Percentiles rank a stretch among this genome's conserved stretches.
These are phyloP conservation scores for Synergus japonicus DNA, from an alignment of 2,888 invertebrate species.

Conservation along the genomic window DNA sequence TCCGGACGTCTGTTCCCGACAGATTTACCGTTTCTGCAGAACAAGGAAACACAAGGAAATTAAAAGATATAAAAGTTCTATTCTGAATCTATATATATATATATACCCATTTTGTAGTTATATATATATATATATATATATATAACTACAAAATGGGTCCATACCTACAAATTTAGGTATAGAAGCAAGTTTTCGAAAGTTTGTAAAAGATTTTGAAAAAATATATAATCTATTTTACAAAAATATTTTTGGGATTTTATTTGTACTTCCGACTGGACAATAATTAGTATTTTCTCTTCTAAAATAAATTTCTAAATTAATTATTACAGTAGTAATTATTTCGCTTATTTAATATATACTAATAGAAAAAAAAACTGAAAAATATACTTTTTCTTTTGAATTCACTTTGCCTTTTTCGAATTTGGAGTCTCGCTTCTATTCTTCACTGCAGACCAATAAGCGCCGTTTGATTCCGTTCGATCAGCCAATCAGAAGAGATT, in stretches of 20 bases:
- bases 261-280: neutral
- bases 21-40: constrained; percentile 15
- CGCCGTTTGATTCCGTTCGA: neutral
- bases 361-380: neutral
- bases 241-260: neutral
- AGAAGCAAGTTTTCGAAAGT: neutral
- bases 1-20: neutral
- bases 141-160: neutral
- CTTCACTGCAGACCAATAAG: neutral
- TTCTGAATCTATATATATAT: neutral
- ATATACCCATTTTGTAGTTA: too few species aligned
- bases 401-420: neutral
- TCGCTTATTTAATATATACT: neutral
- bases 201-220: neutral
- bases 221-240: neutral
- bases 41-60: neutral
- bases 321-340: neutral
- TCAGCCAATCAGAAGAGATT: neutral
- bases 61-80: too few species aligned
- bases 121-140: neutral
- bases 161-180: neutral
- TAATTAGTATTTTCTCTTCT: neutral
- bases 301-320: neutral
- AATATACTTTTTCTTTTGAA: neutral
- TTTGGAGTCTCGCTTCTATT: neutral